Evolutionary conservation across 1,140 invertebrate genomes (phyloP).

Genomic region (Aphelinus certus): DNA sequence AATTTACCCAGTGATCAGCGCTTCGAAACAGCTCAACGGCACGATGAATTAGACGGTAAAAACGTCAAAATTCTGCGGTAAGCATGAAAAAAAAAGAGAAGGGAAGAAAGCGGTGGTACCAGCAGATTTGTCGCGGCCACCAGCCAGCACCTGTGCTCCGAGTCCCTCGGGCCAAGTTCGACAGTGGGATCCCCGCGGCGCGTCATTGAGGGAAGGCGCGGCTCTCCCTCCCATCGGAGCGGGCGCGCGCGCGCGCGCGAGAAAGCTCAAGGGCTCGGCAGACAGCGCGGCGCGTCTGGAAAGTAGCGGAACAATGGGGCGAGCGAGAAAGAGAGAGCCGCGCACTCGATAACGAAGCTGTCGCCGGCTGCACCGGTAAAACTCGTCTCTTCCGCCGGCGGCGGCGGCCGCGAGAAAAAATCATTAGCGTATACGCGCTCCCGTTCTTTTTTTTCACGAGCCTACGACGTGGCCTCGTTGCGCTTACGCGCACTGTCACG

Average conservation of each 20-base stretch:
- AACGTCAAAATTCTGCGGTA: neutral
- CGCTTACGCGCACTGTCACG: too few relatives aligned
- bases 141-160: slow-evolving; percentile 53
- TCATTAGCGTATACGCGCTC: slow-evolving; percentile 44
- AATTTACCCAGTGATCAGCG: too few relatives aligned
- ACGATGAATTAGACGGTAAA: too few relatives aligned
- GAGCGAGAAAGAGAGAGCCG: slow-evolving; percentile 22
- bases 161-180: slow-evolving; percentile 28
- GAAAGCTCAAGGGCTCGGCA: slow-evolving; percentile 23
- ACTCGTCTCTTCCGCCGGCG: slow-evolving; percentile 52
- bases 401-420: slow-evolving; percentile 46
- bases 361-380: slow-evolving; percentile 54
- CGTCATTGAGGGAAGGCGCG: slow-evolving; percentile 34
- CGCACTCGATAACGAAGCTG: slow-evolving; percentile 59
- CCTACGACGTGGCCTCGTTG: too few relatives aligned
- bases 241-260: slow-evolving; percentile 22
- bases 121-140: slow-evolving; percentile 23
- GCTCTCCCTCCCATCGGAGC: slow-evolving; percentile 14
- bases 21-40: too few relatives aligned
- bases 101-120: too few relatives aligned
- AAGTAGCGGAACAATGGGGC: slow-evolving; percentile 23
- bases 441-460: slow-evolving; percentile 10
- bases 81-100: too few relatives aligned
- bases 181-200: slow-evolving; percentile 50
- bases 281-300: slow-evolving; percentile 33